Evolutionary conservation across 2,797 vertebrate genomes (phyloP).

Genomic region (Sebastes aleutianus): DNA sequence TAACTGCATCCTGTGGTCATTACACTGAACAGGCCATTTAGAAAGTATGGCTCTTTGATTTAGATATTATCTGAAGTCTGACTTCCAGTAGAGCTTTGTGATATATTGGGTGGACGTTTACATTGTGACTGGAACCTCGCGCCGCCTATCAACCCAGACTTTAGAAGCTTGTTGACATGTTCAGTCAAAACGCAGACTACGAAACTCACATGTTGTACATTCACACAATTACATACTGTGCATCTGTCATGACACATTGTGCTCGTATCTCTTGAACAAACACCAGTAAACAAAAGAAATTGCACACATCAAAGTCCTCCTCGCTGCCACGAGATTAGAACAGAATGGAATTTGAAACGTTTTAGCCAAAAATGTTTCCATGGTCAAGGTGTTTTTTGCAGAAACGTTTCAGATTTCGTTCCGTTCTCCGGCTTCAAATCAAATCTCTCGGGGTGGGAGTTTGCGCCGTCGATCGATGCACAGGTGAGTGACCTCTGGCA

Average conservation of each 20-base stretch:
- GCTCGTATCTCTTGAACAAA: conserved; percentile 41
- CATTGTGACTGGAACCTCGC: conserved; percentile 5
- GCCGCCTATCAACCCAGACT: conserved; percentile 2
- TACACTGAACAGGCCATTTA: conserved; percentile 63
- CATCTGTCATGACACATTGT: conserved; percentile 42
- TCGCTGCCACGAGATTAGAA: conserved; percentile 74
- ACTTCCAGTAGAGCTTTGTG: conserved; percentile 35
- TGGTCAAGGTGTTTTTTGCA: conserved; percentile 89
- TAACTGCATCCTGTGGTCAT: conserved; percentile 69
- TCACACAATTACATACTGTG: background rate
- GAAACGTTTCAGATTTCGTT: conserved; percentile 90
- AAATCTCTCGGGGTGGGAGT: conserved; percentile 29
- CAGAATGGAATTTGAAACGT: conserved; percentile 89
- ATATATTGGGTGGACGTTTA: background rate
- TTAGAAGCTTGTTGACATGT: conserved; percentile 24
- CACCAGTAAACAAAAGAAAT: conserved; percentile 23
- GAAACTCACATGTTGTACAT: background rate
- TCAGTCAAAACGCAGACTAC: background rate
- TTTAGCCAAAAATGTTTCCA: conserved; percentile 89
- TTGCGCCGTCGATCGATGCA: conserved; percentile 14
- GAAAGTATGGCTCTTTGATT: conserved; percentile 49
- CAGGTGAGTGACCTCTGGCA: conserved; percentile 77
- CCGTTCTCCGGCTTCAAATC: conserved; percentile 81
- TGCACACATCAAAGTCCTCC: conserved; percentile 19
- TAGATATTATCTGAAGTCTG: conserved; percentile 62